Evolutionary conservation across 2,113 vertebrate species (phyloP), one percentile per base, ranked within the genome.

Genomic region (Cromileptes altivelis): DNA sequence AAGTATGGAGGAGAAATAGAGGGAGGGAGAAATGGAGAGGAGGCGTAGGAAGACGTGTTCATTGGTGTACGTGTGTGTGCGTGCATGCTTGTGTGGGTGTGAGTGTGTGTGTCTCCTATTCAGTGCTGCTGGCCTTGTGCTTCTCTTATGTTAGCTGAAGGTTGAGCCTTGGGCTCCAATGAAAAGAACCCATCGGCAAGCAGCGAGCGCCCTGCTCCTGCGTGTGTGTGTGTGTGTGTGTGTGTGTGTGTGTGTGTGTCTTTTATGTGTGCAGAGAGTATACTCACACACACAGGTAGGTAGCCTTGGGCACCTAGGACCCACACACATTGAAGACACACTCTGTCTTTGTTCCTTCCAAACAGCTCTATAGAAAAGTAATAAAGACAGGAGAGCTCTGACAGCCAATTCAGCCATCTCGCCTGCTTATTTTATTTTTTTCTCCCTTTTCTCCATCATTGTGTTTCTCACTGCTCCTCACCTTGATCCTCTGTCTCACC

Each of bases 121-220:
- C 79, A 93, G 58, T 40, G 25, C 37, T 52, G 61, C 64, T 94
- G 90, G 94, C 94, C 94, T 94, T 94, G 94, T 91, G 87, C 86
- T 92, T 93, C 92, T 94, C 91, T 94, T 91, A 73, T 91, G 91
- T 93, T 92, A 71, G 90, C 89, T 90, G 92, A 94, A 94, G 92
- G 93, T 91, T 93, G 91, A 89, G 81, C 90, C 90, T 94, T 91
- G 84, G 81, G 91, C 88, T 89, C 68, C 82, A 75, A 65, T 95
- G 94, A 95, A 94, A 93, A 94, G 94, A 92, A 75, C 82, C 70
- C 70, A 83, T 87, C 40, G 57, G 85, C 80, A 81, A 86, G 85
- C 85, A 89, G 42, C n/a, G 76, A 88, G 80, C 78, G 61, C 82
- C 67, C 33, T 82, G 68, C 88, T 78, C 79, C 56, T 77, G 57